A percentile compares a stretch with the other conserved stretches of the same genome.
Conservation (phyloP, 2,888 invertebrate genomes). For the Sialis lutaria region DNA sequence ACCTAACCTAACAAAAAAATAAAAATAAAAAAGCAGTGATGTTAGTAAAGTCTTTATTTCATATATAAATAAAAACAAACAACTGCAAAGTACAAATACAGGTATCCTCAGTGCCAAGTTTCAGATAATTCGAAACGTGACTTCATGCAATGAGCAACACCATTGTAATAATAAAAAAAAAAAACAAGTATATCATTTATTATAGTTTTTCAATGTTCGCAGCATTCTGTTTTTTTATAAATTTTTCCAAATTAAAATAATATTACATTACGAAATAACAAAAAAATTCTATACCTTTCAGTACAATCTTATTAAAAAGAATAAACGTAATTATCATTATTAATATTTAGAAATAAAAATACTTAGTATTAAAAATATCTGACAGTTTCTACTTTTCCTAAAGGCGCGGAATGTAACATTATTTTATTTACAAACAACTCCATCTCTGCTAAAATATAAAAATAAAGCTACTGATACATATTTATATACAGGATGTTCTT, state of each 20-base stretch:
- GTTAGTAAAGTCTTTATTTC: no score
- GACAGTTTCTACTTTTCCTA: background rate
- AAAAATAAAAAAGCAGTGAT: no score
- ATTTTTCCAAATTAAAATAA: background rate
- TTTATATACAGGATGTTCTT: background rate
- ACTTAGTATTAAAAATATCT: background rate
- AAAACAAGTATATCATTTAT: no score
- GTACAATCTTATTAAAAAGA: background rate
- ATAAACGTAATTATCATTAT: background rate
- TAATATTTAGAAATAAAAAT: background rate
- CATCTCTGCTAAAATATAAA: background rate
- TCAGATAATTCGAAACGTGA: no score
- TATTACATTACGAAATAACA: constrained; percentile 2
- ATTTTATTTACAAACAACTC: constrained; percentile 4
- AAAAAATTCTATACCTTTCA: no score
- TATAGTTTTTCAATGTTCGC: background rate
- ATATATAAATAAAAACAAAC: no score
- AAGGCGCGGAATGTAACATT: constrained; percentile 6
- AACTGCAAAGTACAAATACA: no score
- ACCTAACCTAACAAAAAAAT: no score
- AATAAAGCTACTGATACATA: constrained; percentile 1
- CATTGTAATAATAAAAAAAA: no score
- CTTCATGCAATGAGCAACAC: no score
- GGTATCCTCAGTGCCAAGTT: no score
- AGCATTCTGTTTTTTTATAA: background rate